Evolutionary conservation across 2,888 invertebrate genomes (phyloP), one percentile per base, ranked within the genome.

Genomic region (Apodemia duryi): DNA sequence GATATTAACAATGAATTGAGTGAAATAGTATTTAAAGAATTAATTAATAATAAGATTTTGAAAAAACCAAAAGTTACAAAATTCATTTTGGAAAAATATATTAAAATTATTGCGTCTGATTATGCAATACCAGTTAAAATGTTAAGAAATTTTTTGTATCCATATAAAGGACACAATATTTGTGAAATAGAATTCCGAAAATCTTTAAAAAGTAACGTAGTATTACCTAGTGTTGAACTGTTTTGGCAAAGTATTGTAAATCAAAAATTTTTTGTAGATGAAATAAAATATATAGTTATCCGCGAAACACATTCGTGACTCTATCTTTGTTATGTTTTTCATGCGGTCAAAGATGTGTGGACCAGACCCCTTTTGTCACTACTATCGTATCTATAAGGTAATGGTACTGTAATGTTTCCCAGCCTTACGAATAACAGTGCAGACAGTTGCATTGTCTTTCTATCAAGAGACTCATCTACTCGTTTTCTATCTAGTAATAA

Each of bases 271-370:
- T n/a, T 65, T 49, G 51, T 49, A 29, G 29, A 41, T 9, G 64
- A 65, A 61, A 7, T n/a, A 61, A 61, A 61, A 41, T 65, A 38
- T 49, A 28, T 65, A 13, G 29, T 65, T 60, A 43, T 65, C 21
- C 21, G 21, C 21, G 21, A 21, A 21, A 21, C 21, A 21, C 21
- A 21, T 21, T 21, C 21, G 21, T 21, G 21, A 21, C 21, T 21
- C 21, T 21, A 21, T 21, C 21, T 21, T 21, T 21, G 21, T 21
- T 21, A 21, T 21, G 21, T 21, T 21, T 21, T 21, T 21, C 21
- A 21, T 21, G 21, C 21, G 0, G 21, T 21, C 21, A 21, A 21
- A 21, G 21, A 21, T 21, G 21, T 21, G 21, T 21, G 21, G 21
- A 21, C 21, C 21, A 21, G 1, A 21, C 21, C 21, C 21, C 21